These are phyloP conservation scores for Lamellibrachia luymesi DNA, from an alignment of 1,140 invertebrate species.

Conservation along the genomic window DNA sequence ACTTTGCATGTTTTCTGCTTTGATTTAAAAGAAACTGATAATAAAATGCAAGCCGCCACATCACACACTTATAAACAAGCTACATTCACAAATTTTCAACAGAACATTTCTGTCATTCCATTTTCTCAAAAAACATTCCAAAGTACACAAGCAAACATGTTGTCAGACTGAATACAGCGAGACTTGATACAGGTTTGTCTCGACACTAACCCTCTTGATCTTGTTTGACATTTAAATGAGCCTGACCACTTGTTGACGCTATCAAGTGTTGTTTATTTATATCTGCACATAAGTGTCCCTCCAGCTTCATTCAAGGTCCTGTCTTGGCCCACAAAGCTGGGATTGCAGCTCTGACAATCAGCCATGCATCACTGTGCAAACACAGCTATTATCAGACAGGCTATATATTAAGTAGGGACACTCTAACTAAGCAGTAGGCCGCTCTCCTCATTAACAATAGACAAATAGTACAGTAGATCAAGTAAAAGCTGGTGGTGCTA, in stretches of 20 bases:
- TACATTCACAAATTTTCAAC: neutral
- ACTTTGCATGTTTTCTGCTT: neutral
- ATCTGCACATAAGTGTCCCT: neutral
- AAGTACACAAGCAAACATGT: neutral
- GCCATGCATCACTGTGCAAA: neutral
- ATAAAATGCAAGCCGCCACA: no score
- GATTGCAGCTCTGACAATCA: neutral
- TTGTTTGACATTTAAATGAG: neutral
- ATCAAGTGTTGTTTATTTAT: slow-evolving; percentile 6
- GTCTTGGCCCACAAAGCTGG: neutral
- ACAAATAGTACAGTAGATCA: neutral
- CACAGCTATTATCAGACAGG: neutral
- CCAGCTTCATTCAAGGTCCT: neutral
- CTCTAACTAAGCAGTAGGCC: neutral
- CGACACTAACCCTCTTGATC: neutral
- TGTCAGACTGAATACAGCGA: neutral
- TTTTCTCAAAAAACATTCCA: neutral
- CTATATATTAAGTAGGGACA: neutral
- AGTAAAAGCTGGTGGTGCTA: neutral
- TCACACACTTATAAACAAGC: neutral
- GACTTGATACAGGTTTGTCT: neutral
- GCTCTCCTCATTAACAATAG: neutral
- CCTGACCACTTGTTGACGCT: neutral
- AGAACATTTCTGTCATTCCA: neutral
- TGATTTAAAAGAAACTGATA: neutral